Evolutionary conservation across 2,888 invertebrate genomes (phyloP).

Genomic region (Lucinisca nassula): DNA sequence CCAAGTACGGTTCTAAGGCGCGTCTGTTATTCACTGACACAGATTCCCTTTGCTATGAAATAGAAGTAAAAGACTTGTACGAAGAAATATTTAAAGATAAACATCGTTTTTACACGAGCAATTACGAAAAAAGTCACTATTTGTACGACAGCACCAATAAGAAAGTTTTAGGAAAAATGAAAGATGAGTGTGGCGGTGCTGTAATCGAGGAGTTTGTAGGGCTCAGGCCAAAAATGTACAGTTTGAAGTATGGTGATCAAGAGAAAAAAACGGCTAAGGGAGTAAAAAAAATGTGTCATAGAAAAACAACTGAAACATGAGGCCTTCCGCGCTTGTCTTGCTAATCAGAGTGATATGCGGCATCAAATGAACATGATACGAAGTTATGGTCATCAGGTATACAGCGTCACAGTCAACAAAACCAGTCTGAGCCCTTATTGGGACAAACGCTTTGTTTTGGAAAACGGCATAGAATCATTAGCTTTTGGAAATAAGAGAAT

Average conservation of each 20-base stretch:
- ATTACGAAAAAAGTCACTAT: conserved; percentile 7
- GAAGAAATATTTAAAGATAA: conserved; percentile 26
- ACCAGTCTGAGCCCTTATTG: conserved; percentile 39
- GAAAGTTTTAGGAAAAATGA: conserved; percentile 45
- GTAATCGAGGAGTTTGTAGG: conserved; percentile 35
- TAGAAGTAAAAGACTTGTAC: conserved; percentile 28
- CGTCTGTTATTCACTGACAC: conserved; percentile 36
- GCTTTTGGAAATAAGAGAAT: conserved; percentile 26
- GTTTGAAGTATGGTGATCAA: conserved; percentile 10
- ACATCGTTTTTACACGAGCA: conserved; percentile 32
- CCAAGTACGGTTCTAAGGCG: conserved; percentile 14
- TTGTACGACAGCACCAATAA: conserved; percentile 13
- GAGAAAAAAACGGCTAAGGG: conserved; percentile 25
- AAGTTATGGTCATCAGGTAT: conserved; percentile 46
- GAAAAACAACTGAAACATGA: conserved; percentile 51
- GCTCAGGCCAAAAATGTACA: conserved; percentile 51
- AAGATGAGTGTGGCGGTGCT: conserved; percentile 40
- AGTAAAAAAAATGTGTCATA: conserved; percentile 37
- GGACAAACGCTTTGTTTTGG: conserved; percentile 40
- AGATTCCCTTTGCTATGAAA: conserved; percentile 18
- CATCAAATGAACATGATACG: conserved; percentile 44
- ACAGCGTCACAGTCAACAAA: conserved; percentile 27
- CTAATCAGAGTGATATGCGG: neutral
- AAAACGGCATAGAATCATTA: conserved; percentile 9
- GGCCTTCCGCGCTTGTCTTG: conserved; percentile 24